phyloP scores from a whole-genome alignment of 2,797 vertebrate genomes.

The Fratercula arctica region DNA sequence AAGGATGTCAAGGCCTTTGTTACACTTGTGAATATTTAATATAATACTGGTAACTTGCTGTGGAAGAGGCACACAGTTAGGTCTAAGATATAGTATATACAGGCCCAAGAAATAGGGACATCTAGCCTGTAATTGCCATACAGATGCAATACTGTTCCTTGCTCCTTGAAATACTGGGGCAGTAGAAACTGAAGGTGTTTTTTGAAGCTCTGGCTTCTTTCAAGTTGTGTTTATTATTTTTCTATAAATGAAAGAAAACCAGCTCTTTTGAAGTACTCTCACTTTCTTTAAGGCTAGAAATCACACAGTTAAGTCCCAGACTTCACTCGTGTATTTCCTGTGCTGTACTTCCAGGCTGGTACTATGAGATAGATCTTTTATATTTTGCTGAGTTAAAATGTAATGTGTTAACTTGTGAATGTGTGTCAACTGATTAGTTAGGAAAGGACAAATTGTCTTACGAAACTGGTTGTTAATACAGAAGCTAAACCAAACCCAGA shows the following conservation, averaged over 20 bases:
- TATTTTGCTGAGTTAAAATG: neutral
- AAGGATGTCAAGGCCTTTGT: neutral
- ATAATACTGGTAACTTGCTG: neutral
- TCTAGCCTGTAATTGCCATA: neutral
- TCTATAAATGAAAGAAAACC: neutral
- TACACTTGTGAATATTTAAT: neutral
- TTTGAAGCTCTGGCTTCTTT: neutral
- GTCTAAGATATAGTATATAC: neutral
- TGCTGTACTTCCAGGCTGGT: neutral
- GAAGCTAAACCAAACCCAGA: neutral
- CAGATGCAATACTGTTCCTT: neutral
- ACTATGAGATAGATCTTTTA: fast-evolving
- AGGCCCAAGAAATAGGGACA: neutral
- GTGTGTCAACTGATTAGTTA: neutral
- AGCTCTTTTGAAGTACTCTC: neutral
- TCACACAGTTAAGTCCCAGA: neutral
- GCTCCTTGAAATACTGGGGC: neutral
- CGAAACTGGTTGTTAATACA: neutral
- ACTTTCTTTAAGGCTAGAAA: neutral
- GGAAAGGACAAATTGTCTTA: neutral
- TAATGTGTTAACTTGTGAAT: neutral
- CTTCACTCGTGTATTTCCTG: neutral
- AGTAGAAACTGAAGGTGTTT: neutral
- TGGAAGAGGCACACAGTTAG: neutral
- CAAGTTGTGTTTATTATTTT: neutral